Base-by-base conservation (phyloP, 2,888 invertebrate species). In the Drosophila peninsularis region DNA sequence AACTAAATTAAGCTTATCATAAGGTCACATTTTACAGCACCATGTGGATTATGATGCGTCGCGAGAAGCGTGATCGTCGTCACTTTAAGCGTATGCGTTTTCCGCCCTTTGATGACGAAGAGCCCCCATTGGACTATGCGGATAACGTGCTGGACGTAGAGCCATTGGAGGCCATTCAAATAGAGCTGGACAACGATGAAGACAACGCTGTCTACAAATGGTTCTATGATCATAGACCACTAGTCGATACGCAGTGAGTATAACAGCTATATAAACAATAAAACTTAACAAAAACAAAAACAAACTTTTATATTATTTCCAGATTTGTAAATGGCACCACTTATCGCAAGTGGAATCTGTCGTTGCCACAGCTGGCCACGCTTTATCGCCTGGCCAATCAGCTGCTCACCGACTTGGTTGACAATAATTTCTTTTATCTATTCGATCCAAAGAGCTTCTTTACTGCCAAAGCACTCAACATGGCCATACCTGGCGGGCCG, bases 21-120 rank as follows among this genome's bases (percentile, higher is more conserved):
- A 4, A 6, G 47, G 3, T 3, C 2, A 41, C 6, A 24, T 58
- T 21, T 27, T 11, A 5, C 76, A 96, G 96, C 45, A 98, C 99
- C 1, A 99, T 99, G 99, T 99, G 99, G 99, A 99, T 99, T 82
- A 99, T 99, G 99, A 99, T 99, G 99, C 94, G 99, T 80, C 95
- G 99, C 82, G 99, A 99, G 91, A 99, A 99, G 92, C 94, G 99
- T 75, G 99, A 99, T 94, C 96, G 99, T 91, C 95, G 99, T 34
- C 99, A 99, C 92, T 99, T 99, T 92, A 99, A 99, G 93, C 94
- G 99, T 82, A 99, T 99, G 99, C 94, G 99, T 80, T 99, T 99
- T 92, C 99, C 99, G 14, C 99, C 99, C 0, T 99, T 99, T 92
- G 99, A 99, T 92, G 99, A 99, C 92, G 99, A 99, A 93, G 99